Evolutionary conservation across 1,140 invertebrate genomes (phyloP), one percentile per base, ranked within the genome.

Genomic region (Drosophila kepulauana): DNA sequence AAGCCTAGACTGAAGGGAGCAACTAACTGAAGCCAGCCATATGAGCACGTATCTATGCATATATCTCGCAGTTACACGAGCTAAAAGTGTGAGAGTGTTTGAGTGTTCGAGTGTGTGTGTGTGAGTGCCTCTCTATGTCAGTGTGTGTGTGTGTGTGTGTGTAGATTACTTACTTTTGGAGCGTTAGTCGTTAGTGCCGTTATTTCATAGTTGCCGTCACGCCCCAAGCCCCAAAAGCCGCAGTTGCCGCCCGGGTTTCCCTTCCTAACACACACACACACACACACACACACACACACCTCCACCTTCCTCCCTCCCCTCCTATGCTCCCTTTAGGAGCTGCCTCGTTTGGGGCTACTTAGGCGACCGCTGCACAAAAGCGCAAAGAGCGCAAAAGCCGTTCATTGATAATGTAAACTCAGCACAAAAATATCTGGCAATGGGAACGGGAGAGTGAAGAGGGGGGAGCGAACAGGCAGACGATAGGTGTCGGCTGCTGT

Each of bases 381-480:
- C 82, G 77, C 81, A 84, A 79, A 84, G 69, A 73, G 62, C 70
- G 56, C 70, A 74, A 82, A 88, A 87, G 84, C 74, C 84, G 81
- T 88, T 87, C 85, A 88, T 88, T 88, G 84, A 88, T 88, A 88
- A 88, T 88, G 85, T 75, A 88, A 89, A 84, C 84, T 87, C 84
- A 87, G 84, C 84, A 87, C 73, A 88, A 87, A 88, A 82, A 82
- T 87, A 88, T 80, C 73, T 82, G 15, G 35, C 35, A 8, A 38
- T 8, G 35, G 2, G 8, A 38, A 38, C 35, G 8, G 35, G 1
- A 1, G 35, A 69, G 57, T 56, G 6, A 7, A 7, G 35, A 76
- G 57, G 64, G 8, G 51, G 51, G 6, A 13, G 46, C 11, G 2
- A 1, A 15, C 2, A 20, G 52, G 46, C n/a, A 46, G 61, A 35